Evolutionary conservation across 2,797 vertebrate species (phyloP).

Genomic region (Ficedula albicollis): DNA sequence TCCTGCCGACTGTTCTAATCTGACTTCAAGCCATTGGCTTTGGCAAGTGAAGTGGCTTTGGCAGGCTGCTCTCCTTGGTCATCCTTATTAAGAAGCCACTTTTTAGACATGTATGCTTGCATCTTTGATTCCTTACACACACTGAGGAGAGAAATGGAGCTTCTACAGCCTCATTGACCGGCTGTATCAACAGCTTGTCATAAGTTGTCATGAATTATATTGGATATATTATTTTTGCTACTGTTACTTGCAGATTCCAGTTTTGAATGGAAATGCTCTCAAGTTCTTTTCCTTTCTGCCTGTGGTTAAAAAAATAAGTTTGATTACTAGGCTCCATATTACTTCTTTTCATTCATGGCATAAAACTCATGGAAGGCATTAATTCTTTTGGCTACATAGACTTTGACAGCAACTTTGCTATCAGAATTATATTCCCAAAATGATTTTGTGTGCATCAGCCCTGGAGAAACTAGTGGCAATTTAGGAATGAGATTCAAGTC

Average conservation of each 20-base stretch:
- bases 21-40: background rate
- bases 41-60: background rate
- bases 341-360: background rate
- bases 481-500: background rate
- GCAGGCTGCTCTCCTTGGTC: background rate
- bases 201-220: background rate
- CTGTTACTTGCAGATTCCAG: background rate
- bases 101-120: background rate
- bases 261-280: background rate
- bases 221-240: background rate
- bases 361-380: background rate
- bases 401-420: background rate
- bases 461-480: background rate
- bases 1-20: background rate
- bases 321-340: background rate
- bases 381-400: background rate
- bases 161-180: background rate
- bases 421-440: background rate
- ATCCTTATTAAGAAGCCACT: background rate
- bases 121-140: background rate
- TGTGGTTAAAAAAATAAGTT: background rate
- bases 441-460: background rate
- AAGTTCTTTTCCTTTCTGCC: background rate
- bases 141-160: background rate
- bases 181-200: background rate